A percentile compares a stretch with the other conserved stretches of the same genome.
Conservation (phyloP, 2,888 invertebrate species). For the Netelia melanura region DNA sequence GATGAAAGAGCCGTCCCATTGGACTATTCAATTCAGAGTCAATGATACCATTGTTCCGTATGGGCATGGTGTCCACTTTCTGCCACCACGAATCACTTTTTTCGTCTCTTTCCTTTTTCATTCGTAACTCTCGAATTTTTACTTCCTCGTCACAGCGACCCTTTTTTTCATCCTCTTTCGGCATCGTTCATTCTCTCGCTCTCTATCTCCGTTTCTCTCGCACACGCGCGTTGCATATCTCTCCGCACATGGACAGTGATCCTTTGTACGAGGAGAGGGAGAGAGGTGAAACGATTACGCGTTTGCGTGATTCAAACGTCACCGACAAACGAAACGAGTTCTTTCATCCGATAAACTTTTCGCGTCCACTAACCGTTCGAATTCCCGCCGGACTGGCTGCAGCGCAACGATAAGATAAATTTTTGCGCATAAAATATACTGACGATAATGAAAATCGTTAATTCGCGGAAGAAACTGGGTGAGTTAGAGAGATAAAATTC, state of each 20-base stretch:
- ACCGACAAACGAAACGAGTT: not conserved
- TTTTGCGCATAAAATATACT: not conserved
- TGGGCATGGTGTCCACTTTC: not conserved
- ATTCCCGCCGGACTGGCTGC: not conserved
- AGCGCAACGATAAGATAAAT: not conserved
- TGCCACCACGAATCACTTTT: not conserved
- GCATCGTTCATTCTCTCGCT: too few species aligned
- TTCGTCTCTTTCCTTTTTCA: not conserved
- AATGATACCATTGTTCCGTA: conserved; percentile 40
- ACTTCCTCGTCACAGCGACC: too few species aligned
- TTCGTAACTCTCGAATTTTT: not conserved
- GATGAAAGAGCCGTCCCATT: not conserved
- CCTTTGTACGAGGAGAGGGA: not conserved
- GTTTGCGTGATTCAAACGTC: not conserved
- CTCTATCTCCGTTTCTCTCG: too few species aligned
- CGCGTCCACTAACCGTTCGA: not conserved
- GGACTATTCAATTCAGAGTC: conserved; percentile 48
- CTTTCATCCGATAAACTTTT: not conserved
- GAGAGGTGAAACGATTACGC: not conserved
- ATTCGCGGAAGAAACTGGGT: conserved; percentile 4
- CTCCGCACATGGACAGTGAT: not conserved
- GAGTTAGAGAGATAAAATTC: not conserved
- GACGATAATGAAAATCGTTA: not conserved
- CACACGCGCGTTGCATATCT: too few species aligned
- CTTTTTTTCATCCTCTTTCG: too few species aligned